Base-by-base conservation (phyloP, 2,888 invertebrate genomes). In the Liodrosophila aerea region DNA sequence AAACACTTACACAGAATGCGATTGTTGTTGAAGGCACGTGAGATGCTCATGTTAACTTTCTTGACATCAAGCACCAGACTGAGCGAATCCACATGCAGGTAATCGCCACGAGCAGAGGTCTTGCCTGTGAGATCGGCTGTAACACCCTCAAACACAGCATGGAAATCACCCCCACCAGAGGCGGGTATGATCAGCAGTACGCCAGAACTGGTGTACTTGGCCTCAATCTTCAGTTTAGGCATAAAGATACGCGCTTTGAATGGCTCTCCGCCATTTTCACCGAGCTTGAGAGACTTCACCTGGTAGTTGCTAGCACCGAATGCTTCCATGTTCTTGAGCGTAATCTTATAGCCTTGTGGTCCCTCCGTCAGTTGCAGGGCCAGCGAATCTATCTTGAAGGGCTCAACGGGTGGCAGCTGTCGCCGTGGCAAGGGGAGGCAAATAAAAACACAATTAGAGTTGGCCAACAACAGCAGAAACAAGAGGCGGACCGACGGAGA, bases 161-260 rank as follows among this genome's bases (percentile, higher is more conserved):
- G 92, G 82, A 94, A 94, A 7, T 93, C 93, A 22, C 94, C 94
- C 64, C 93, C 93, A 53, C 94, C 94, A 66, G 93, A 93, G 0
- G 94, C 94, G 7, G 94, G 94, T 40, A 94, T 91, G 62, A 94
- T 94, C 61, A 94, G 91, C 37, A 94, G 88, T 2, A 94, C 92
- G 0, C 94, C 94, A 50, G 93, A 92, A 78, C 94, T 94, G 9
- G 92, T 92, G 85, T 94, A 94, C 76, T 92, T 91, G 4, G 94
- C 92, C 77, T 92, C 92, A 72, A 94, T 93, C 77, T 91, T 91
- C 80, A 94, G 89, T 65, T 91, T 91, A n/a, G 94, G 94, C 88
- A 94, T 93, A 56, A 91, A 89, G 46, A 94, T 91, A 71, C 91
- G 90, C 0, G 93, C 93, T 88, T 93, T 92, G 86, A 94, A 94